phyloP scores from a whole-genome alignment of 1,140 invertebrate genomes.

The Drosophila fuyamai region DNA sequence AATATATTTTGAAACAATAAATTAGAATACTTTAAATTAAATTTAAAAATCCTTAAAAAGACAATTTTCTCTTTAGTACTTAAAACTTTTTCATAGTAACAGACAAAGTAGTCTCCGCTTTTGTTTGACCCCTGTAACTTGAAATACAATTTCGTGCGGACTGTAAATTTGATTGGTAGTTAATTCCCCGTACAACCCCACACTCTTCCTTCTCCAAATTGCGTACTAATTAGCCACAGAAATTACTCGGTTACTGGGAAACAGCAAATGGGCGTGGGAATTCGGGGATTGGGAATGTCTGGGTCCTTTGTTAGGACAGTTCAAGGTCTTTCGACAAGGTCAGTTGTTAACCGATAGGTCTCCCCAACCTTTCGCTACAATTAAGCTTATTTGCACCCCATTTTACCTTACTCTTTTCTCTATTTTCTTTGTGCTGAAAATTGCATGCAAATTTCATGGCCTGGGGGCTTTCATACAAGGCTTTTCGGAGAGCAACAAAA shows the following conservation, averaged over 20 bases:
- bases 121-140: slow-evolving; percentile 11
- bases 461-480: slow-evolving; percentile 41
- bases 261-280: slow-evolving; percentile 58
- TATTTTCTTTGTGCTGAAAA: slow-evolving; percentile 41
- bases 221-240: slow-evolving; percentile 65
- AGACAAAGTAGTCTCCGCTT: neutral
- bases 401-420: neutral
- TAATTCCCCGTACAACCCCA: slow-evolving; percentile 11
- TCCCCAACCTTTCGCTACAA: neutral
- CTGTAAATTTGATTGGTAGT: slow-evolving; percentile 28
- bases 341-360: slow-evolving; percentile 30
- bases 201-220: slow-evolving; percentile 16
- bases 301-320: slow-evolving; percentile 27
- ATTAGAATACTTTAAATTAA: neutral
- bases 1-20: neutral
- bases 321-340: slow-evolving; percentile 70
- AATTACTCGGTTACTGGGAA: slow-evolving; percentile 33
- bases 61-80: too few species aligned
- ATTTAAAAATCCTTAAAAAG: too few species aligned
- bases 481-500: slow-evolving; percentile 32
- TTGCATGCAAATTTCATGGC: slow-evolving; percentile 75
- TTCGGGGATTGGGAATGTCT: slow-evolving; percentile 17
- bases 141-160: slow-evolving; percentile 21
- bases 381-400: slow-evolving; percentile 1
- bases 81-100: neutral